These are phyloP conservation scores for Nemotelus pantherinus DNA, from an alignment of 2,888 invertebrate species.

Conservation along the genomic window DNA sequence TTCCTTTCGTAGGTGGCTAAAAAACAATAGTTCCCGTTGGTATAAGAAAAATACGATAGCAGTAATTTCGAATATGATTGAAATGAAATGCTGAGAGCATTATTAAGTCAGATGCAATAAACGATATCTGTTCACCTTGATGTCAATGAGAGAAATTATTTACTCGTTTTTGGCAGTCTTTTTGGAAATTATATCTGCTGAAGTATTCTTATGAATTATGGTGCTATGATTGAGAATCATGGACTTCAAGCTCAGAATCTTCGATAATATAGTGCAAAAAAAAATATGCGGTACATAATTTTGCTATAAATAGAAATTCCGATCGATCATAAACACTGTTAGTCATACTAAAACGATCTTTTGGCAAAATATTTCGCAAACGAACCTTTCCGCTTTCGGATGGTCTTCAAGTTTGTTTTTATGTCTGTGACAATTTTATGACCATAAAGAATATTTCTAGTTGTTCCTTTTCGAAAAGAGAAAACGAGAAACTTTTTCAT, in stretches of 20 bases:
- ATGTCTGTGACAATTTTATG: slow-evolving; percentile 45
- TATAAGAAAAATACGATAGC: background rate
- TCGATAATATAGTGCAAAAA: too few species aligned
- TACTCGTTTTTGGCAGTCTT: background rate
- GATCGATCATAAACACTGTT: too few species aligned
- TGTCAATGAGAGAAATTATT: slow-evolving; percentile 34
- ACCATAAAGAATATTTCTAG: slow-evolving; percentile 35
- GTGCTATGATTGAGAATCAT: too few species aligned
- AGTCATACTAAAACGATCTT: too few species aligned
- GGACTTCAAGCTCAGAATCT: too few species aligned
- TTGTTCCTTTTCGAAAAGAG: background rate
- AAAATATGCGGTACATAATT: too few species aligned
- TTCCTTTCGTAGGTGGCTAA: background rate
- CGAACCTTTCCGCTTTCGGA: background rate
- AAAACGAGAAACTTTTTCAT: slow-evolving; percentile 16
- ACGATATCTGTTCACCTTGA: slow-evolving; percentile 3
- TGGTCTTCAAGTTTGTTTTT: slow-evolving; percentile 36
- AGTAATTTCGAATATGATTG: slow-evolving; percentile 27
- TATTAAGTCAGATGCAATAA: slow-evolving; percentile 8
- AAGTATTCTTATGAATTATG: too few species aligned
- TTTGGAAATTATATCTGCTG: too few species aligned
- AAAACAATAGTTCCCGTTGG: too few species aligned
- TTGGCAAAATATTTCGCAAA: too few species aligned
- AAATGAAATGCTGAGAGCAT: slow-evolving; percentile 36
- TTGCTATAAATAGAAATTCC: too few species aligned